Evolutionary conservation across 2,113 vertebrate genomes (phyloP).

Genomic region (Gulo gulo): DNA sequence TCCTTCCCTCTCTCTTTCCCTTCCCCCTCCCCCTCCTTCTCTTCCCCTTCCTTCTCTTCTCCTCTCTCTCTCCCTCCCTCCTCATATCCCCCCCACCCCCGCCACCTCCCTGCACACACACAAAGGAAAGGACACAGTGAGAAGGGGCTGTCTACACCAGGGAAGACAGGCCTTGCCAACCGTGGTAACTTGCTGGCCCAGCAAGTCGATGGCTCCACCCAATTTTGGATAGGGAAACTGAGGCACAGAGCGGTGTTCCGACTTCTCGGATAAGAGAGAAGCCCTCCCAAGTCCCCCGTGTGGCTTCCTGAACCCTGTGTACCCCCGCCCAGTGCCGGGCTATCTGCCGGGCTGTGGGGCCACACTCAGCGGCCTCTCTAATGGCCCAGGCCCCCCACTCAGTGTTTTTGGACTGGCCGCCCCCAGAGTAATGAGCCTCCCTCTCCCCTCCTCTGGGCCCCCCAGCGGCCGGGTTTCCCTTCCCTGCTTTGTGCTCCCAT

Average conservation of each 20-base stretch:
- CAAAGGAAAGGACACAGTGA: not conserved
- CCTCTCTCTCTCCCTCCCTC: not conserved
- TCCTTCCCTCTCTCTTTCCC: too few relatives aligned
- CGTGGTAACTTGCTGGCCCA: too few relatives aligned
- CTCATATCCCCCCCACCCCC: too few relatives aligned
- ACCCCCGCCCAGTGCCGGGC: not conserved
- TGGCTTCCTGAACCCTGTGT: too few relatives aligned
- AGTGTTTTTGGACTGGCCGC: not conserved
- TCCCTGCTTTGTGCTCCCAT: fast-evolving
- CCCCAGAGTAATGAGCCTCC: not conserved
- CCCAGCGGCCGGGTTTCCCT: fast-evolving
- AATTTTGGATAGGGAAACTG: not conserved
- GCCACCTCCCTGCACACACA: fast-evolving
- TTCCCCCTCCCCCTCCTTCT: too few relatives aligned
- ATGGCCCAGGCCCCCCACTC: too few relatives aligned
- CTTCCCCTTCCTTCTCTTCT: too few relatives aligned
- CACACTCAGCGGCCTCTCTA: not conserved
- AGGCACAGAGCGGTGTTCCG: not conserved
- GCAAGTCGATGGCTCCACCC: too few relatives aligned
- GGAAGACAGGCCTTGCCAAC: not conserved
- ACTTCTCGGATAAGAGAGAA: too few relatives aligned
- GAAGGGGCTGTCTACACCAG: not conserved
- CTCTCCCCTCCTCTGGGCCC: not conserved
- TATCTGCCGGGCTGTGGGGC: not conserved
- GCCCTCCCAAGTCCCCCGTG: fast-evolving